phyloP scores from a whole-genome alignment of 2,888 invertebrate species.

The Eupithecia vulgata region DNA sequence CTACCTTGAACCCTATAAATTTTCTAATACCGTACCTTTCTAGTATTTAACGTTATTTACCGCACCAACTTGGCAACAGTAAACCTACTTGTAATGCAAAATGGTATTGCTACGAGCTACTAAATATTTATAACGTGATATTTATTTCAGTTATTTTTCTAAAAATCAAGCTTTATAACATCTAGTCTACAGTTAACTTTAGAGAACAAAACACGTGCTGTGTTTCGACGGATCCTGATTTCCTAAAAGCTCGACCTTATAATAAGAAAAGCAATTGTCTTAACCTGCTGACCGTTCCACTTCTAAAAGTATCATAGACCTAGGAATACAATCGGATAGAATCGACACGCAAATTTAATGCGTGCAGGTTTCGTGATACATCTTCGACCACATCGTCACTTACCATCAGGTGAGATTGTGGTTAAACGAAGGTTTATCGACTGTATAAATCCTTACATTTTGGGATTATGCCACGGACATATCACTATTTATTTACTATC shows the following conservation, averaged over 20 bases:
- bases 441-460: too few relatives aligned
- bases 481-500: not conserved
- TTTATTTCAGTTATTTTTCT: not conserved
- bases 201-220: not conserved
- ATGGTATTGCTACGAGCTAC: not conserved
- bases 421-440: too few relatives aligned
- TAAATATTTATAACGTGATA: conserved; percentile 9
- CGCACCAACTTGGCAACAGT: conserved; percentile 7
- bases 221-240: not conserved
- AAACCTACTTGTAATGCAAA: conserved; percentile 10
- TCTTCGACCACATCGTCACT: too few relatives aligned
- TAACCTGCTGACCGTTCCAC: conserved; percentile 26
- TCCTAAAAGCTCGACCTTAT: conserved; percentile 13
- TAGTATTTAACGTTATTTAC: not conserved
- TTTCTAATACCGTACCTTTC: not conserved
- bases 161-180: not conserved
- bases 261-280: conserved; percentile 19
- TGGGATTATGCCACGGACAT: not conserved
- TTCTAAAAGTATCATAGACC: conserved; percentile 25
- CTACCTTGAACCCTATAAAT: not conserved
- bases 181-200: not conserved
- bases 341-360: not conserved
- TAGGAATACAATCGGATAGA: conserved; percentile 13
- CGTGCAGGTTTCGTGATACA: too few relatives aligned
- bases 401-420: too few relatives aligned